Conservation (phyloP, 2,113 vertebrate species). For the Galeopterus variegatus region DNA sequence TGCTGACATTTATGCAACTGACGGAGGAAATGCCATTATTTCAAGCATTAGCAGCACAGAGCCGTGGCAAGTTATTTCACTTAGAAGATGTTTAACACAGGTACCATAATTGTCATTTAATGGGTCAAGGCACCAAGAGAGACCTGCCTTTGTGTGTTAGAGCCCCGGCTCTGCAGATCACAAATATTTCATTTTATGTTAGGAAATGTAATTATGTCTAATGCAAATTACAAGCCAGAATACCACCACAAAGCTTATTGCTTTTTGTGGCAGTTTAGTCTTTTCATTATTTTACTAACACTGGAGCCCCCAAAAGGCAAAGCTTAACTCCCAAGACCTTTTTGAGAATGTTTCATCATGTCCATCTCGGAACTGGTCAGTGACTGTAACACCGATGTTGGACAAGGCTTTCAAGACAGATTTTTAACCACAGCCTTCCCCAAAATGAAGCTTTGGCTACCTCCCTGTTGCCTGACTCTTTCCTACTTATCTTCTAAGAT, state of each 20-base stretch:
- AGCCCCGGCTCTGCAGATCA: slow-evolving; percentile 85
- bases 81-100: slow-evolving; percentile 87
- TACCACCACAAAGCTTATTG: slow-evolving; percentile 72
- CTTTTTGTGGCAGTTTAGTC: slow-evolving; percentile 79
- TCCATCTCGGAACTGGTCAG: background rate
- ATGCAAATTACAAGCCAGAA: slow-evolving; percentile 85
- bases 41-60: slow-evolving; percentile 84
- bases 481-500: background rate
- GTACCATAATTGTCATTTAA: slow-evolving; percentile 88
- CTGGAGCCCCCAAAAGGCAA: slow-evolving; percentile 76
- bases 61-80: slow-evolving; percentile 85
- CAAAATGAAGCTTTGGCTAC: background rate
- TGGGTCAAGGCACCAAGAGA: slow-evolving; percentile 88
- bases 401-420: background rate
- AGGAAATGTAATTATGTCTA: slow-evolving; percentile 87
- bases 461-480: background rate
- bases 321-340: slow-evolving; percentile 66
- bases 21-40: slow-evolving; percentile 68
- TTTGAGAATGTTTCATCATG: background rate
- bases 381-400: accelerated
- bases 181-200: slow-evolving; percentile 88
- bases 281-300: slow-evolving; percentile 79
- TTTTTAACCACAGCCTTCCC: background rate
- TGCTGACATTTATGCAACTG: slow-evolving; percentile 42
- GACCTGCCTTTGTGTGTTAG: slow-evolving; percentile 80